Percentiles rank a stretch among this genome's conserved stretches.
Evolutionary conservation across 2,888 invertebrate genomes (phyloP).

Genomic region (Amiota mariae): DNA sequence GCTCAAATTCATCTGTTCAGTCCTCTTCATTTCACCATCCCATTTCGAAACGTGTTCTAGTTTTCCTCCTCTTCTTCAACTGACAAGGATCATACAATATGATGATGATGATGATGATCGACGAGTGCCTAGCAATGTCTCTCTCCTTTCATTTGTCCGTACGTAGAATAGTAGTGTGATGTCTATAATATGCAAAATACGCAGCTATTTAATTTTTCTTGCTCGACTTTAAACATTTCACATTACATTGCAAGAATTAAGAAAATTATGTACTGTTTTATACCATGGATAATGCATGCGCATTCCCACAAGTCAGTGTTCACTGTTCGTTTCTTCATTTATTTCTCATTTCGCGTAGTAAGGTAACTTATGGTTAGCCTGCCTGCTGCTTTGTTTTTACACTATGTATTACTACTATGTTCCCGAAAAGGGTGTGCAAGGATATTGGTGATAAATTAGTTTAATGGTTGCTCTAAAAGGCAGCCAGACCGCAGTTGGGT

Average conservation of each 20-base stretch:
- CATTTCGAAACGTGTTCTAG: constrained; percentile 26
- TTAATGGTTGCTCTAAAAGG: constrained; percentile 54
- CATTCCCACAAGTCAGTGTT: constrained; percentile 16
- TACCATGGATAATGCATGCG: neutral
- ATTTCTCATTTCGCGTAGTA: neutral
- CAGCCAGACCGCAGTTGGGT: constrained; percentile 54
- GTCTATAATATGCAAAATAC: constrained; percentile 4
- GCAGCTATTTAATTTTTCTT: constrained; percentile 26
- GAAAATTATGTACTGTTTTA: neutral
- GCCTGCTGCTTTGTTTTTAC: constrained; percentile 40
- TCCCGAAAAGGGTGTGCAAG: constrained; percentile 30
- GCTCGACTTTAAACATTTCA: constrained; percentile 1
- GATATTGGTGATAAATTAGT: constrained; percentile 66
- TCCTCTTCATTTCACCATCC: constrained; percentile 5
- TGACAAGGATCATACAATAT: no score
- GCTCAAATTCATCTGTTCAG: neutral
- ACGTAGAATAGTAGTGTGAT: no score
- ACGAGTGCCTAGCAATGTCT: constrained; percentile 11
- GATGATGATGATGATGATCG: neutral
- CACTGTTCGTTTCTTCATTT: neutral
- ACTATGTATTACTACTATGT: constrained; percentile 36
- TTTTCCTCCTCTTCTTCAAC: constrained; percentile 15
- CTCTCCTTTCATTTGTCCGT: neutral
- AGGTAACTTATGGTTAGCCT: constrained; percentile 3
- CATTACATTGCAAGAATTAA: neutral